Base-by-base conservation (phyloP, 2,113 vertebrate genomes). In the Erythrocercus mccallii region DNA sequence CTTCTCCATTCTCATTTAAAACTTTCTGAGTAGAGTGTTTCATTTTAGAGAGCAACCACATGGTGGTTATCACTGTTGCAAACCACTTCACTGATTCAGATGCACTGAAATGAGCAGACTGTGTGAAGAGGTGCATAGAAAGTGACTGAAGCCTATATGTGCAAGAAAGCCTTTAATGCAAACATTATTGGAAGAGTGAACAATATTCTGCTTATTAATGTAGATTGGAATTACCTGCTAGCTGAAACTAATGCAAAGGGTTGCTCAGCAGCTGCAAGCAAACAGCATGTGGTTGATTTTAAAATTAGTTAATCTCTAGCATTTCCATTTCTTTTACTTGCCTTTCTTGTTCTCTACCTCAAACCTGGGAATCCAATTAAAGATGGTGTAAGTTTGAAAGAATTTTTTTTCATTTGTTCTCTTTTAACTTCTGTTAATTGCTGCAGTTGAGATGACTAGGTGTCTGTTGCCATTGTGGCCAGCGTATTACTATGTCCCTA, bases 121-220 rank as follows among this genome's bases (percentile, higher is more conserved):
- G 31, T 16, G 51, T 33, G 11, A 82, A 78, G 31, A 91, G 54
- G 15, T 24, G 27, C 11, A 4, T 23, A 65, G 78, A 84, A 94
- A 74, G 79, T 76, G 4, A 21, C 42, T 47, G 65, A 76, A 17
- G 54, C 38, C 27, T 80, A 0, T n/a, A 12, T 37, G 42, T 80
- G 54, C 54, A 85, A 69, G 48, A 56, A 87, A 80, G 56, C 21
- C 50, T 82, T 92, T 80, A 77, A 90, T 82, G 62, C 38, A 62
- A 72, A 27, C 2, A 1, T 11, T 57, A 12, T 38, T 91, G 79
- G 66, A 91, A 94, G 62, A 72, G 30, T 70, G 58, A 92, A 82
- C 54, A 82, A n/a, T 77, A 88, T 94, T 93, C 81, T 91, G 42
- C 54, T 58, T 94, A 88, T 95, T 96, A 92, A 70, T 62, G 50